phyloP scores from a whole-genome alignment of 2,797 vertebrate species.

The Merluccius polli region DNA sequence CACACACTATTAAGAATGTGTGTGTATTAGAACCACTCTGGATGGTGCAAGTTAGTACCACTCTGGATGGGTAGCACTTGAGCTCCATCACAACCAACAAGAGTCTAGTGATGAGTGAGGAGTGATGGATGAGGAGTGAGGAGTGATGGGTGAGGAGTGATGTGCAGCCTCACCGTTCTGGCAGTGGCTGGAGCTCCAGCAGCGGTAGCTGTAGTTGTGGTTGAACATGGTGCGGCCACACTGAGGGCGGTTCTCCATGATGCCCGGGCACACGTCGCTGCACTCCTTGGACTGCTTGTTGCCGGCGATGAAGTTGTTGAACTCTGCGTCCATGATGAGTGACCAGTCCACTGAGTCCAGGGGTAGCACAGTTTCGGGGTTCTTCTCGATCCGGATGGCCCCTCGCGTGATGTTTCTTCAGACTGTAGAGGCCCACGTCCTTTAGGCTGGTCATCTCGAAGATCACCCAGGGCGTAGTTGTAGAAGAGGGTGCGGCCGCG shows the following conservation, averaged over 20 bases:
- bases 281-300: slow-evolving; percentile 98
- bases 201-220: slow-evolving; percentile 92
- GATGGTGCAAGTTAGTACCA: too few relatives aligned
- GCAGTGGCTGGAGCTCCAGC: slow-evolving; percentile 95
- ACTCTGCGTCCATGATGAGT: slow-evolving; percentile 90
- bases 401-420: slow-evolving; percentile 96
- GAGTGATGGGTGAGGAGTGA: too few relatives aligned
- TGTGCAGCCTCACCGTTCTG: slow-evolving; percentile 88
- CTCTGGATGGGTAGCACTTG: too few relatives aligned
- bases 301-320: slow-evolving; percentile 92
- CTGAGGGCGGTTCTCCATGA: slow-evolving; percentile 83
- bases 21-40: too few relatives aligned
- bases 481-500: slow-evolving; percentile 94
- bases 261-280: slow-evolving; percentile 91
- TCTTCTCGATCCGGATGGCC: slow-evolving; percentile 96
- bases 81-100: too few relatives aligned
- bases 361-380: slow-evolving; percentile 96
- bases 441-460: slow-evolving; percentile 98
- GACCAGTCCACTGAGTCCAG: slow-evolving; percentile 98
- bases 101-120: too few relatives aligned
- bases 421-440: slow-evolving; percentile 90
- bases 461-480: slow-evolving; percentile 98
- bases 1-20: slow-evolving; percentile 17
- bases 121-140: too few relatives aligned
- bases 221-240: slow-evolving; percentile 92